A percentile compares a stretch with the other conserved stretches of the same genome.
Evolutionary conservation across 2,797 vertebrate genomes (phyloP).

Genomic region (Helicolenus hilgendorfi): DNA sequence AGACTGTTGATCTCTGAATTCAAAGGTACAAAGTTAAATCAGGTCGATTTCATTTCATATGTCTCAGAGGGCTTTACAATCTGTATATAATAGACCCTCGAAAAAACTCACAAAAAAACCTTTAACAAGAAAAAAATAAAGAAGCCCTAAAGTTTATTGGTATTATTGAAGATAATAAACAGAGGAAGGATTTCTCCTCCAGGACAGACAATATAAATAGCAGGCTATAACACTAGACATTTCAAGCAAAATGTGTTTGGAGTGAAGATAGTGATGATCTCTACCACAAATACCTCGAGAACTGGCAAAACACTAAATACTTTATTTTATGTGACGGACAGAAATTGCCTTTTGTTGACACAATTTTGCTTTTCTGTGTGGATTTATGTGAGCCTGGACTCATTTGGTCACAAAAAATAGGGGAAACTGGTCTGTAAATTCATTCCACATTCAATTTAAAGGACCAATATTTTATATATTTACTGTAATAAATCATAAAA

Average conservation of each 20-base stretch:
- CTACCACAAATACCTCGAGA: not conserved
- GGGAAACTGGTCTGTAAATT: not conserved
- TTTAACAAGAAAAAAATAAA: not conserved
- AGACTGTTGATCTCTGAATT: not conserved
- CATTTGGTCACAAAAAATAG: not conserved
- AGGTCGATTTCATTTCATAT: not conserved
- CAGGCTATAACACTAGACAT: not conserved
- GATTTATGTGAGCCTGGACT: not conserved
- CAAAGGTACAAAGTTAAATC: not conserved
- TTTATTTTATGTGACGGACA: not conserved
- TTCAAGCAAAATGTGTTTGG: not conserved
- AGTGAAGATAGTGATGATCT: not conserved
- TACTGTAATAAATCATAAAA: no score
- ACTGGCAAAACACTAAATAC: not conserved
- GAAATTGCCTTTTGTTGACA: not conserved
- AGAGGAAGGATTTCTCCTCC: not conserved
- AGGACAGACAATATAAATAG: not conserved
- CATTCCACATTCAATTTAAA: not conserved
- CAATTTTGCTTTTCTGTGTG: not conserved
- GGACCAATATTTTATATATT: no score
- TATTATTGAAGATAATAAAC: not conserved
- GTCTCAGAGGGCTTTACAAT: not conserved
- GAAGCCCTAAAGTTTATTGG: not conserved
- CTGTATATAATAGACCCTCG: not conserved
- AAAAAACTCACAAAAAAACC: not conserved